phyloP scores from a whole-genome alignment of 2,113 vertebrate species.

The Dolichotis patagonum region DNA sequence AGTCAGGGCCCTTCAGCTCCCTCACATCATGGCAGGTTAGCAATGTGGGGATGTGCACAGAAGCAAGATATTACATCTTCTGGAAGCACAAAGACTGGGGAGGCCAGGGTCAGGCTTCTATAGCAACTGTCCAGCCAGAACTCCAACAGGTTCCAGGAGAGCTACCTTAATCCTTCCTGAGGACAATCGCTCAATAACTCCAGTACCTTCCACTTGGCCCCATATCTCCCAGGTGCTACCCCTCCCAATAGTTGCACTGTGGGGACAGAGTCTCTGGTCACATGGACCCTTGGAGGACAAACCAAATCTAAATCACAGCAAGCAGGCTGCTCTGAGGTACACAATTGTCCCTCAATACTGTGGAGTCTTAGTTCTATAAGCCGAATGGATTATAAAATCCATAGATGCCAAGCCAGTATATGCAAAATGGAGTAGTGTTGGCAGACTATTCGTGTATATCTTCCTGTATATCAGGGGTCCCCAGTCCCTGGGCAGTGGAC shows the following conservation, averaged over 20 bases:
- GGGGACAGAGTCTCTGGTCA: neutral
- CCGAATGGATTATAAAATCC: neutral
- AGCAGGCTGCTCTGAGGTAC: neutral
- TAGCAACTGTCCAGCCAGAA: neutral
- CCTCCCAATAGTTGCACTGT: neutral
- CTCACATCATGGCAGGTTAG: too few relatives aligned
- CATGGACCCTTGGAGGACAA: neutral
- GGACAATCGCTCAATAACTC: neutral
- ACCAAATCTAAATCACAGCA: neutral
- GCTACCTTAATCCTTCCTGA: neutral
- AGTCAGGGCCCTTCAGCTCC: neutral
- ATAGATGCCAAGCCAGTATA: neutral
- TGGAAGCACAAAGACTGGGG: neutral
- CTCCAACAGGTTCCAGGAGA: neutral
- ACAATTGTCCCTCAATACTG: neutral
- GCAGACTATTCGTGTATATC: neutral
- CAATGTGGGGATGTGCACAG: neutral
- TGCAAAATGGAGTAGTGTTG: neutral
- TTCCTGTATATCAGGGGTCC: neutral
- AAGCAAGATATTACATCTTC: neutral
- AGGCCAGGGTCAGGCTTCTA: neutral
- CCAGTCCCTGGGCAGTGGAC: neutral
- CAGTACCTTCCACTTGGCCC: too few relatives aligned
- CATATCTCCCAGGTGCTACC: neutral
- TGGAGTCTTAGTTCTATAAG: neutral